Evolutionary conservation across 2,797 vertebrate species (phyloP).

Genomic region (Pseudochaenichthys georgianus): DNA sequence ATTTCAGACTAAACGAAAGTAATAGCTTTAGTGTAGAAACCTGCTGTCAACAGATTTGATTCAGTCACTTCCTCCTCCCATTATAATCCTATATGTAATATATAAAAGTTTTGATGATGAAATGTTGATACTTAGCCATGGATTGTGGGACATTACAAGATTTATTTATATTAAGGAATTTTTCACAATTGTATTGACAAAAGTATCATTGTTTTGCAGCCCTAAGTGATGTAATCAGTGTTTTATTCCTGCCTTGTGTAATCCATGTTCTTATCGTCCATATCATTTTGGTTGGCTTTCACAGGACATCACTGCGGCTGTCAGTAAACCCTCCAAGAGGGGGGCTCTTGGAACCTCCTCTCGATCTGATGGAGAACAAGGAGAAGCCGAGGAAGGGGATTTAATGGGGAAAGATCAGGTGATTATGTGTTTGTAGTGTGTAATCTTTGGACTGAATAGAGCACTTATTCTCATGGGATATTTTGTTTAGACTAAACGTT

Average conservation of each 20-base stretch:
- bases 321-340: conserved; percentile 83
- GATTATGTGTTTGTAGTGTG: conserved; percentile 2
- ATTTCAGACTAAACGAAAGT: conserved; percentile 80
- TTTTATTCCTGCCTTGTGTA: background rate
- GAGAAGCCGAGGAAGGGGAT: conserved; percentile 65
- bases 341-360: conserved; percentile 55
- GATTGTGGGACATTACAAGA: background rate
- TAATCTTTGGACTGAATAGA: background rate
- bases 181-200: background rate
- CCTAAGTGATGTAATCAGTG: background rate
- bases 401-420: conserved; percentile 77
- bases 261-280: background rate
- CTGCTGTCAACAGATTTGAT: too few species aligned
- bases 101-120: background rate
- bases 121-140: background rate
- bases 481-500: background rate
- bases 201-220: background rate
- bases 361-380: conserved; percentile 52
- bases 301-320: conserved; percentile 58
- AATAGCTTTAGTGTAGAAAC: conserved; percentile 21
- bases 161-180: background rate
- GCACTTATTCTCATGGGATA: background rate
- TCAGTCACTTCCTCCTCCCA: too few species aligned
- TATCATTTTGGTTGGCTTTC: conserved; percentile 19
- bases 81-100: background rate